A percentile compares a stretch with the other conserved stretches of the same genome.
Evolutionary conservation across 1,140 invertebrate species (phyloP).

Genomic region (Caerostris extrusa): DNA sequence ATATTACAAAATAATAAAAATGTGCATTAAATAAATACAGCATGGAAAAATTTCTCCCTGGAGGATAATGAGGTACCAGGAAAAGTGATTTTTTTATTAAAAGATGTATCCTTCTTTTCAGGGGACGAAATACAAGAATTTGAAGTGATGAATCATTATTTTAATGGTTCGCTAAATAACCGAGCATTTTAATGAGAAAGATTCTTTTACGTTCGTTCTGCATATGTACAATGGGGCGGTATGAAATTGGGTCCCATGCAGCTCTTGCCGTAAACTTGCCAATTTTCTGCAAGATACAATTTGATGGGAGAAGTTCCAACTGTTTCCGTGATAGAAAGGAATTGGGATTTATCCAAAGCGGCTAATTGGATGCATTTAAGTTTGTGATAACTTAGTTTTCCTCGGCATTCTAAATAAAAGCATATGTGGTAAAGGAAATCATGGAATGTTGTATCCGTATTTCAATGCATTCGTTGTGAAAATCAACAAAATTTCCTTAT

Average conservation of each 20-base stretch:
- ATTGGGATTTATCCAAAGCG: conserved; percentile 24
- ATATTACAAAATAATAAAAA: too few species aligned
- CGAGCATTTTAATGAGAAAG: neutral
- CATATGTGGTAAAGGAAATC: neutral
- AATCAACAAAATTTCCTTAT: too few species aligned
- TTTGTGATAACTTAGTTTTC: conserved; percentile 24
- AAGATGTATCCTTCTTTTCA: conserved; percentile 9
- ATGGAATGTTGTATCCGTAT: too few species aligned
- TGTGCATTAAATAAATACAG: conserved; percentile 36
- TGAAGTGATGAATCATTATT: conserved; percentile 38
- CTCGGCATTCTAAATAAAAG: too few species aligned
- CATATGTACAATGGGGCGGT: conserved; percentile 30
- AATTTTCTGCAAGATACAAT: neutral
- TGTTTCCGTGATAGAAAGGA: neutral
- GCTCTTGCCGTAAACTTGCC: neutral
- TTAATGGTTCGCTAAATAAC: conserved; percentile 14
- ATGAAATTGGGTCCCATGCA: neutral
- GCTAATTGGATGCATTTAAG: conserved; percentile 17
- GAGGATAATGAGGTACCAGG: conserved; percentile 51
- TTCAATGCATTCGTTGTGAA: too few species aligned
- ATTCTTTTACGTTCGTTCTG: neutral
- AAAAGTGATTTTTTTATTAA: conserved; percentile 59
- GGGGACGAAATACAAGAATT: conserved; percentile 45
- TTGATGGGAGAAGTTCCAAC: neutral
- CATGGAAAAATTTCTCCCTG: neutral